phyloP scores from a whole-genome alignment of 35 echinoderm and acorn worm species.

The Heliocidaris tuberculata region DNA sequence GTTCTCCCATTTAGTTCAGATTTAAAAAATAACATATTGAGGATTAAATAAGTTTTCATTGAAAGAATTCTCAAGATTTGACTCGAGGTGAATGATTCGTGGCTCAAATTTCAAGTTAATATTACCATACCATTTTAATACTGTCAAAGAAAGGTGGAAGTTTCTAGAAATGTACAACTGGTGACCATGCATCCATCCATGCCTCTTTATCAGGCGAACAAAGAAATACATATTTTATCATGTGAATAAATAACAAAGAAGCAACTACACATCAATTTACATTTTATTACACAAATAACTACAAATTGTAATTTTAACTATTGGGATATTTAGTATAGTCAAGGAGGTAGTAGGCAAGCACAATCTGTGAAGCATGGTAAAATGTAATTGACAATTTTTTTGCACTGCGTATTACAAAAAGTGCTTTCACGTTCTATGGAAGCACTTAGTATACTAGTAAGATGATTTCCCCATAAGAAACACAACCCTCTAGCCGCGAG shows the following conservation, averaged over 20 bases:
- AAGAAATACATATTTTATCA: too few species aligned
- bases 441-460: neutral
- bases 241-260: neutral
- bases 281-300: neutral
- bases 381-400: neutral
- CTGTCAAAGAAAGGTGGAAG: too few species aligned
- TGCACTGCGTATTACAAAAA: neutral
- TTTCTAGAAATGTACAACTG: too few species aligned
- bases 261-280: neutral
- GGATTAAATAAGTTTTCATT: too few species aligned
- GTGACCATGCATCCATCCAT: too few species aligned
- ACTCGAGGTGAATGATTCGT: too few species aligned
- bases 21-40: too few species aligned
- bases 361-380: neutral
- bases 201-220: too few species aligned
- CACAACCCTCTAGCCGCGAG: neutral
- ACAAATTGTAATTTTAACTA: neutral
- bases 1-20: neutral
- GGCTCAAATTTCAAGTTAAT: too few species aligned
- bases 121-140: too few species aligned
- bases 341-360: neutral
- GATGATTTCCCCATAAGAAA: neutral
- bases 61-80: too few species aligned
- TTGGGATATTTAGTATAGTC: neutral
- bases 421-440: neutral